Evolutionary conservation across 2,797 vertebrate species (phyloP).

Genomic region (Characodon lateralis): DNA sequence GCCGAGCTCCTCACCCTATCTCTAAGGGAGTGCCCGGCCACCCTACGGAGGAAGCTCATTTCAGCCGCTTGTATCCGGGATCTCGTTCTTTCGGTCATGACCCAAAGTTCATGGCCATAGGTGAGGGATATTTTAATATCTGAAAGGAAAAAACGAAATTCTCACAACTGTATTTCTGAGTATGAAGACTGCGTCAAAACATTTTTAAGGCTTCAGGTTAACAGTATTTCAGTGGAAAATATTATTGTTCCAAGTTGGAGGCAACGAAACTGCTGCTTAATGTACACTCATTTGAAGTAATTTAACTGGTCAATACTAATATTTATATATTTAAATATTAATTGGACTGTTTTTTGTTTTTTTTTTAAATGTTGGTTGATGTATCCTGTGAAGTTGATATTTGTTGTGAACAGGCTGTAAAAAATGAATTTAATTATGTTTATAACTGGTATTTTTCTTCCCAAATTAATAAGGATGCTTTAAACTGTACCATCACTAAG

Average conservation of each 20-base stretch:
- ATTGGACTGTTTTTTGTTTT: slow-evolving; percentile 5
- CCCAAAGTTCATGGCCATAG: no score
- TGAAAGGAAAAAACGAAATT: background rate
- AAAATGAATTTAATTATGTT: background rate
- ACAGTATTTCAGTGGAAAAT: no score
- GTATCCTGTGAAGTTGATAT: no score
- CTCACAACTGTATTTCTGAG: background rate
- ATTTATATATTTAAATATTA: background rate
- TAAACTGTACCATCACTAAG: background rate
- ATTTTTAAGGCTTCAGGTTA: no score
- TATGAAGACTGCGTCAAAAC: background rate
- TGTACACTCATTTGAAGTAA: background rate
- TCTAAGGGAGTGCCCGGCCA: no score
- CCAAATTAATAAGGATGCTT: background rate
- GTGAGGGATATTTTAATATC: background rate
- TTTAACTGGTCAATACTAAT: background rate
- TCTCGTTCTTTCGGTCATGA: no score
- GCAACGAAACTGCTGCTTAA: background rate
- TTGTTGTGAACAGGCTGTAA: no score
- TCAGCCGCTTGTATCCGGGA: no score
- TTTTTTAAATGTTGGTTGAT: no score
- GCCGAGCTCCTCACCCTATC: no score
- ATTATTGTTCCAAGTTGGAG: no score
- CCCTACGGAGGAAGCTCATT: no score
- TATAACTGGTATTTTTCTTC: background rate